A percentile compares a stretch with the other conserved stretches of the same genome.
Conservation (phyloP, 2,888 invertebrate species). For the Dasysyrphus albostriatus region DNA sequence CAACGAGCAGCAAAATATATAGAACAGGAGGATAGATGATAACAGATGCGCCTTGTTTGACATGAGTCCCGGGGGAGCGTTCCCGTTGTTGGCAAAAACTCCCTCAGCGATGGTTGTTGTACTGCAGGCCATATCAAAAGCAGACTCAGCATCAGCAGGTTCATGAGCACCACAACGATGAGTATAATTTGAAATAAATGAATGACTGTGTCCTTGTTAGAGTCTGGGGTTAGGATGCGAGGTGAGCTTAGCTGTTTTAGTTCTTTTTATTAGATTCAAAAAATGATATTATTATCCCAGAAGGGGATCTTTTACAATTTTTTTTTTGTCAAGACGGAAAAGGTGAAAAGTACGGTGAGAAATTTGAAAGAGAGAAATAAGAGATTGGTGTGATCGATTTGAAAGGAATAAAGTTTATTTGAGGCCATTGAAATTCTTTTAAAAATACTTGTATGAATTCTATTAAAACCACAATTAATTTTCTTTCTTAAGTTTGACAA, state of each 20-base stretch:
- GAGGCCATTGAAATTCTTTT: no score
- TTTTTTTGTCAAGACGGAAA: not conserved
- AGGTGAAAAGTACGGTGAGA: no score
- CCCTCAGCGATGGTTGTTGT: constrained; percentile 77
- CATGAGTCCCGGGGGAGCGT: constrained; percentile 77
- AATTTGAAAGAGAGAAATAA: no score
- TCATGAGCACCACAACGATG: constrained; percentile 56
- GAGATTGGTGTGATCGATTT: not conserved
- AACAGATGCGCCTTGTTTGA: constrained; percentile 79
- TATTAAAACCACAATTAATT: no score
- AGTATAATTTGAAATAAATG: constrained; percentile 75
- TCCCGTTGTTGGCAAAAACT: constrained; percentile 73
- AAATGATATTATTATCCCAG: constrained; percentile 64
- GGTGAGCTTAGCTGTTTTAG: constrained; percentile 50
- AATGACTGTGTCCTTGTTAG: constrained; percentile 49
- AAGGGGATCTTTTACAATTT: constrained; percentile 56
- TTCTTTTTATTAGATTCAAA: constrained; percentile 51
- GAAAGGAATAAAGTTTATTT: no score
- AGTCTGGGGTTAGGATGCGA: constrained; percentile 13
- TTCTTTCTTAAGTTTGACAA: no score
- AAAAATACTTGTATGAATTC: no score
- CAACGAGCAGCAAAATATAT: not conserved
- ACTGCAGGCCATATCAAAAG: constrained; percentile 8
- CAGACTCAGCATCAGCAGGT: constrained; percentile 43
- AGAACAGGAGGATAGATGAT: constrained; percentile 75